A percentile compares a stretch with the other conserved stretches of the same genome.
Evolutionary conservation across 92 coral and sea anemone genomes (phyloP).

Genomic region (Plumapathes pennacea): DNA sequence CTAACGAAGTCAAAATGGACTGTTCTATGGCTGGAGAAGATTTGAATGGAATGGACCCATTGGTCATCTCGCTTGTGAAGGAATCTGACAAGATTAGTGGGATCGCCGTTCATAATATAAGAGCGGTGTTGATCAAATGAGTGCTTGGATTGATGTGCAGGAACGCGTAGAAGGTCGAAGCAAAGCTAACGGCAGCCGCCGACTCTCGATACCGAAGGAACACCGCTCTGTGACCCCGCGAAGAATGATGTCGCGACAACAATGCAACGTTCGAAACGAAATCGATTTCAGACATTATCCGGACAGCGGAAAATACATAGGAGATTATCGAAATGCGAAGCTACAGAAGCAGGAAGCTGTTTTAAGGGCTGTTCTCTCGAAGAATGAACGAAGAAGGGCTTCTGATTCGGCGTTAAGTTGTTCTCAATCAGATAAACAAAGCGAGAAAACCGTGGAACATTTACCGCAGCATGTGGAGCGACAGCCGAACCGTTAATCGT

Average conservation of each 20-base stretch:
- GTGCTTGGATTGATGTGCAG: too few species aligned
- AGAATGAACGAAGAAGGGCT: slow-evolving; percentile 2
- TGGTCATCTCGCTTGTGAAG: too few species aligned
- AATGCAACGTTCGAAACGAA: slow-evolving; percentile 9
- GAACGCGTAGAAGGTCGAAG: too few species aligned
- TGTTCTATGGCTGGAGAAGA: too few species aligned
- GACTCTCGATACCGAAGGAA: too few species aligned
- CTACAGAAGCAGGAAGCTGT: slow-evolving; percentile 28
- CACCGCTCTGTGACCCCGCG: slow-evolving; percentile 21
- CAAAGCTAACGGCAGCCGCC: too few species aligned
- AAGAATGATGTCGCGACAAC: slow-evolving; percentile 13
- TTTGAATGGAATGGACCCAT: too few species aligned
- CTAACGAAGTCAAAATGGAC: too few species aligned
- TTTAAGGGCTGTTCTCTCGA: slow-evolving; percentile 20
- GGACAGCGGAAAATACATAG: slow-evolving; percentile 47
- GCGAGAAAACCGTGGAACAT: not conserved
- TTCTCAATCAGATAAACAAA: slow-evolving; percentile 13
- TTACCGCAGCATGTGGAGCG: slow-evolving; percentile 3
- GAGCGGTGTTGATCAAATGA: too few species aligned
- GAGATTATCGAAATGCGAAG: slow-evolving; percentile 55
- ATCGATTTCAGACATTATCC: slow-evolving; percentile 50
- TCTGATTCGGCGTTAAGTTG: slow-evolving; percentile 3
- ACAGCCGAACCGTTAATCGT: slow-evolving; percentile 30
- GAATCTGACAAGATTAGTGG: too few species aligned
- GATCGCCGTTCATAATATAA: too few species aligned